Percentiles rank a stretch among this genome's conserved stretches.
Conservation (phyloP, 2,888 invertebrate genomes). For the Drosophila basisetae region DNA sequence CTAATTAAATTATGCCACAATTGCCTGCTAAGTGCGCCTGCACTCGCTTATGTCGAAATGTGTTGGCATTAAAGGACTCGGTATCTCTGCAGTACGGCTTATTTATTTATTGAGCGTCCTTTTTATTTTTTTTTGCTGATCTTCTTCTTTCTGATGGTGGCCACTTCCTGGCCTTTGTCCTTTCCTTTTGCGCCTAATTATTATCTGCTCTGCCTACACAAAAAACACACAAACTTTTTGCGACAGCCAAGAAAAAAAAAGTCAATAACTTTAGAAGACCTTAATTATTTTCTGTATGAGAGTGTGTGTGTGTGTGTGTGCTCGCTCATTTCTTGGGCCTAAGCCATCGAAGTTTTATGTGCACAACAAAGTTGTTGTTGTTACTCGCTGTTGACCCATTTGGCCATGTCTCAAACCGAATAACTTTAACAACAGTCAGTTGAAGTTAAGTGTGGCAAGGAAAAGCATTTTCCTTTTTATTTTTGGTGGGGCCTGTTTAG, state of each 20-base stretch:
- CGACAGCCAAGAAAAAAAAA: conserved; percentile 27
- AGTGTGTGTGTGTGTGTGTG: conserved; percentile 30
- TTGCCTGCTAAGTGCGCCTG: conserved; percentile 78
- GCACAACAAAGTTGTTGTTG: conserved; percentile 42
- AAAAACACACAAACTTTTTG: conserved; percentile 38
- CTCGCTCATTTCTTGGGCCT: conserved; percentile 30
- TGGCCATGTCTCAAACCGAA: conserved; percentile 54
- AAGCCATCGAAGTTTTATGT: conserved; percentile 48
- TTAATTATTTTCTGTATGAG: conserved; percentile 66
- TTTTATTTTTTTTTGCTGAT: conserved; percentile 19
- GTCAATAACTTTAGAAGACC: conserved; percentile 73
- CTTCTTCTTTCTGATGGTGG: conserved; percentile 20
- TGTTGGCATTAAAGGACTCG: conserved; percentile 57
- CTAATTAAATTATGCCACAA: conserved; percentile 77
- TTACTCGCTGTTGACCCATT: conserved; percentile 63
- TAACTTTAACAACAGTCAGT: conserved; percentile 51
- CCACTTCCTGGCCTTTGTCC: conserved; percentile 66
- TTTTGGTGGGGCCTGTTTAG: conserved; percentile 32
- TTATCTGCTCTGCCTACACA: conserved; percentile 59
- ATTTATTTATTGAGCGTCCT: conserved; percentile 64
- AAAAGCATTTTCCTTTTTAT: conserved; percentile 24
- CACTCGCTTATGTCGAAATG: conserved; percentile 60
- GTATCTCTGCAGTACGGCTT: conserved; percentile 35
- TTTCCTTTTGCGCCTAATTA: conserved; percentile 64
- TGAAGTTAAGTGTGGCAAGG: conserved; percentile 15